Evolutionary conservation across 2,888 invertebrate genomes (phyloP).

Genomic region (Deilephila porcellus): DNA sequence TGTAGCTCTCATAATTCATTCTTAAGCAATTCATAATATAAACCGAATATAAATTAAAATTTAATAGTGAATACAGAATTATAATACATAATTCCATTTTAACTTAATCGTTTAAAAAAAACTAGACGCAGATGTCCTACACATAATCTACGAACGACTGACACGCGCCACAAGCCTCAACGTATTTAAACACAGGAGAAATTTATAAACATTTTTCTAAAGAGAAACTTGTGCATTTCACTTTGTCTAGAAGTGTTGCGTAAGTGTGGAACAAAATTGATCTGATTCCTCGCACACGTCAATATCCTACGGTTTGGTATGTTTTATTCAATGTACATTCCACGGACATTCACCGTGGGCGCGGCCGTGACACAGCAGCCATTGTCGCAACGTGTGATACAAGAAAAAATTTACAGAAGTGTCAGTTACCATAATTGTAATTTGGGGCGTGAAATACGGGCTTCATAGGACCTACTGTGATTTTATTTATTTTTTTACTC

Average conservation of each 20-base stretch:
- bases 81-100: too few species aligned
- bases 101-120: too few species aligned
- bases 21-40: too few species aligned
- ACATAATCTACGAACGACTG: too few species aligned
- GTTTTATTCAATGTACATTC: conserved; percentile 62
- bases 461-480: not conserved
- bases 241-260: conserved; percentile 18
- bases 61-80: too few species aligned
- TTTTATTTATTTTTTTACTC: not conserved
- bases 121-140: too few species aligned
- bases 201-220: conserved; percentile 17
- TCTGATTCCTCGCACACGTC: conserved; percentile 43
- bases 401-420: conserved; percentile 20
- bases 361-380: conserved; percentile 74
- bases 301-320: conserved; percentile 54
- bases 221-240: conserved; percentile 24
- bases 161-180: not conserved
- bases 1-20: too few species aligned
- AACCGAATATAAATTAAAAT: too few species aligned
- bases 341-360: conserved; percentile 70
- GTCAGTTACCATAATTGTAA: not conserved
- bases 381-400: conserved; percentile 68
- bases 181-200: not conserved
- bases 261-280: conserved; percentile 23
- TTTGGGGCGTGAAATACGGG: not conserved